These are phyloP conservation scores for Liparis tanakae DNA, from an alignment of 2,797 vertebrate species.

Conservation along the genomic window DNA sequence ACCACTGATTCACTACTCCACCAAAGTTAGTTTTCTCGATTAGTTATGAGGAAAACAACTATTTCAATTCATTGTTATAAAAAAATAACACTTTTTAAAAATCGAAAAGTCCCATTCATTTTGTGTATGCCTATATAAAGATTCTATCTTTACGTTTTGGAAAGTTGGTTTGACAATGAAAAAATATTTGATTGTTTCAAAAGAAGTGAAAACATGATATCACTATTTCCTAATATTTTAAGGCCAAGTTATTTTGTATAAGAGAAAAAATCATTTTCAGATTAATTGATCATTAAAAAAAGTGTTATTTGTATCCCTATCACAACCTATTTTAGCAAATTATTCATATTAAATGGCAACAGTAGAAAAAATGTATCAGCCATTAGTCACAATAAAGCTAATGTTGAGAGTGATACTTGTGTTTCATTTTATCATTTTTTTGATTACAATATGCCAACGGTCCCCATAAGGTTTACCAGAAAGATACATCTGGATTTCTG, in stretches of 20 bases:
- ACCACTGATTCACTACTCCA: background rate
- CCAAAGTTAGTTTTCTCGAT: background rate
- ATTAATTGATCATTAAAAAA: background rate
- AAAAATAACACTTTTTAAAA: background rate
- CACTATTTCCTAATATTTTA: background rate
- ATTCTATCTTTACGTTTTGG: background rate
- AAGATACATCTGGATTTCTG: conserved; percentile 1
- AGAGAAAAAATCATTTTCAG: background rate
- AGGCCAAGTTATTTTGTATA: background rate
- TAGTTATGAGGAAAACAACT: background rate
- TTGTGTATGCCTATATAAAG: background rate
- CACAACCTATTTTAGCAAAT: background rate
- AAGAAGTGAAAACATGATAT: background rate
- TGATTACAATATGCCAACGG: background rate
- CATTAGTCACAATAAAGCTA: conserved; percentile 4
- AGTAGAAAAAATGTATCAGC: background rate
- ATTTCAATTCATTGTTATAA: background rate
- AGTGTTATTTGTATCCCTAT: background rate
- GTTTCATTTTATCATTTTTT: conserved; percentile 7
- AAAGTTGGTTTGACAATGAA: background rate
- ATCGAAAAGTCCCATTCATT: background rate
- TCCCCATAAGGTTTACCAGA: background rate
- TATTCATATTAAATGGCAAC: background rate
- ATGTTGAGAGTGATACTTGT: background rate
- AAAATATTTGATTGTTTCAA: background rate